A percentile compares a stretch with the other conserved stretches of the same genome.
Evolutionary conservation across 2,888 invertebrate genomes (phyloP).

Genomic region (Neoascia interrupta): DNA sequence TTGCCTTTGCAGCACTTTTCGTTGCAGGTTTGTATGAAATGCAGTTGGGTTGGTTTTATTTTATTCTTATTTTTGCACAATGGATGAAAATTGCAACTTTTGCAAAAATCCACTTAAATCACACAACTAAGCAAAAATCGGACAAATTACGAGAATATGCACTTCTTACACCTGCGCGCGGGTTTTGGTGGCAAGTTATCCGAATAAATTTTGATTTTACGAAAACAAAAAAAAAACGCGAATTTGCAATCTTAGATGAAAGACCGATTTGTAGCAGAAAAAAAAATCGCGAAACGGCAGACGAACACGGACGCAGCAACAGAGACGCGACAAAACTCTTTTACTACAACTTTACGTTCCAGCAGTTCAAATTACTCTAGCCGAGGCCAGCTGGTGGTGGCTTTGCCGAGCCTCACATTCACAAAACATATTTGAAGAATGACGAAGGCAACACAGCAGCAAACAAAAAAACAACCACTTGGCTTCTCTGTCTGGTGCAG

Average conservation of each 20-base stretch:
- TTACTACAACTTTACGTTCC: constrained; percentile 57
- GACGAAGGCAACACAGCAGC: constrained; percentile 28
- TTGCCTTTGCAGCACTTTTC: constrained; percentile 23
- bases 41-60: constrained; percentile 7
- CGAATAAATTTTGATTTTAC: constrained; percentile 4
- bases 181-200: background rate
- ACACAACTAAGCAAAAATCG: no score
- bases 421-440: constrained; percentile 36
- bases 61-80: background rate
- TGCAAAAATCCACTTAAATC: background rate
- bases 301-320: constrained; percentile 58
- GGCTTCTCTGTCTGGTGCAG: constrained; percentile 49
- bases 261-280: constrained; percentile 18
- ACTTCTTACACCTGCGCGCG: background rate
- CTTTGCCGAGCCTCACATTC: constrained; percentile 51
- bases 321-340: constrained; percentile 59
- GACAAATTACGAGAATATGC: no score
- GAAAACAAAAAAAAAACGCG: background rate
- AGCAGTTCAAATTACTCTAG: constrained; percentile 67
- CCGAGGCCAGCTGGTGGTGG: constrained; percentile 63
- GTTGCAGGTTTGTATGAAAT: background rate
- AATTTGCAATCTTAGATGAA: background rate
- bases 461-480: constrained; percentile 31
- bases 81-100: constrained; percentile 24
- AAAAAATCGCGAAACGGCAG: constrained; percentile 46